Evolutionary conservation across 1,140 invertebrate genomes (phyloP).

Genomic region (Cyphomyrmex costatus): DNA sequence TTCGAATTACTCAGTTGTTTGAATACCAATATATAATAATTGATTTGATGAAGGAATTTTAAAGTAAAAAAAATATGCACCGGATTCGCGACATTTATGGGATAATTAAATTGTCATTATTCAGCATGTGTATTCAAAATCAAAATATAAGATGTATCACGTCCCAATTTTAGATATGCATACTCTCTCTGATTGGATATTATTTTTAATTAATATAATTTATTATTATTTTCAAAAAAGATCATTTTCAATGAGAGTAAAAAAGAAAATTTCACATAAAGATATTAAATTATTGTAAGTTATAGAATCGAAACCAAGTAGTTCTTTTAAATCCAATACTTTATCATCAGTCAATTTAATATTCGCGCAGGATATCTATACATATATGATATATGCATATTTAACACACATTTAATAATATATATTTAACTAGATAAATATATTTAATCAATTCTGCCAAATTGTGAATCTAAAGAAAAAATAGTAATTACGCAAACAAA

Average conservation of each 20-base stretch:
- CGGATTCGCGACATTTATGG: not conserved
- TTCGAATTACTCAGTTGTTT: not conserved
- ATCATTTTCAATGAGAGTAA: not conserved
- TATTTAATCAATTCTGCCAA: conserved; percentile 3
- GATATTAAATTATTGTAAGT: not conserved
- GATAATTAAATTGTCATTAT: not conserved
- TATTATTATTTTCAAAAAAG: not conserved
- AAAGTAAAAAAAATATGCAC: not conserved
- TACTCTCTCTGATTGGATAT: not conserved
- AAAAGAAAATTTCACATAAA: not conserved
- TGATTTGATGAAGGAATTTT: not conserved
- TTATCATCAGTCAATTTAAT: not conserved
- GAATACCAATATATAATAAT: not conserved
- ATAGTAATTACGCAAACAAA: not conserved
- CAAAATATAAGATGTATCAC: too few species aligned
- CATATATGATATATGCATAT: too few species aligned
- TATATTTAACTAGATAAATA: not conserved
- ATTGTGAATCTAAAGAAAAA: not conserved
- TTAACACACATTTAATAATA: too few species aligned
- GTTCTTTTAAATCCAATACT: not conserved
- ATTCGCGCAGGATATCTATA: too few species aligned
- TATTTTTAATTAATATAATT: not conserved
- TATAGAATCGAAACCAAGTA: not conserved
- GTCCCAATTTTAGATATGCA: too few species aligned
- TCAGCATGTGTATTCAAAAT: too few species aligned